Conservation (phyloP, 2,113 vertebrate species). For the Fulica atra region DNA sequence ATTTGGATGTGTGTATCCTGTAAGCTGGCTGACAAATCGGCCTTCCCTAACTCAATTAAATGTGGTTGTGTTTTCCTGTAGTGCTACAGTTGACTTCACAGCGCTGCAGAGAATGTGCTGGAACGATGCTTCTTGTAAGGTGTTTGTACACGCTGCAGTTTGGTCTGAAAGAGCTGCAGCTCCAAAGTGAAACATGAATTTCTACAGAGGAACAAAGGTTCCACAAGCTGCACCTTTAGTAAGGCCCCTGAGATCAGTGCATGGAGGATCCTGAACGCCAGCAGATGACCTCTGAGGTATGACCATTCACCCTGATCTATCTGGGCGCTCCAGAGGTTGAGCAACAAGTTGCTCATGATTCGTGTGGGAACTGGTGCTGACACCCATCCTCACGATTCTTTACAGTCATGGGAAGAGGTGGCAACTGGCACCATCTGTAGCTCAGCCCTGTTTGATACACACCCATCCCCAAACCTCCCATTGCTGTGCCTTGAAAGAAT, state of each 20-base stretch:
- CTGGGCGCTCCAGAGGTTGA: not conserved
- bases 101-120: not conserved
- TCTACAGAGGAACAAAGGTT: not conserved
- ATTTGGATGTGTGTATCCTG: conserved; percentile 38
- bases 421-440: not conserved
- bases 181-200: not conserved
- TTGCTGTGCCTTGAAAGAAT: rapidly evolving
- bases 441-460: not conserved
- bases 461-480: not conserved
- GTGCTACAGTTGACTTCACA: not conserved
- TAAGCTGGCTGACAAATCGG: conserved; percentile 48
- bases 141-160: not conserved
- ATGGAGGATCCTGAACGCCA: not conserved
- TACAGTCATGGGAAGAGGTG: not conserved
- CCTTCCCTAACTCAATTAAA: conserved; percentile 63
- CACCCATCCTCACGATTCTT: rapidly evolving
- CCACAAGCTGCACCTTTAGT: not conserved
- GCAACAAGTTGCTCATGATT: rapidly evolving
- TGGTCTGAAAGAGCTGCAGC: not conserved
- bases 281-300: not conserved
- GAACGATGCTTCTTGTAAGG: not conserved
- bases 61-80: not conserved
- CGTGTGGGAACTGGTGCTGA: not conserved
- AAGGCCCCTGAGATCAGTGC: not conserved
- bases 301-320: rapidly evolving